These are phyloP conservation scores for Drosophila heteroneura DNA, from an alignment of 2,888 invertebrate genomes.

Conservation along the genomic window DNA sequence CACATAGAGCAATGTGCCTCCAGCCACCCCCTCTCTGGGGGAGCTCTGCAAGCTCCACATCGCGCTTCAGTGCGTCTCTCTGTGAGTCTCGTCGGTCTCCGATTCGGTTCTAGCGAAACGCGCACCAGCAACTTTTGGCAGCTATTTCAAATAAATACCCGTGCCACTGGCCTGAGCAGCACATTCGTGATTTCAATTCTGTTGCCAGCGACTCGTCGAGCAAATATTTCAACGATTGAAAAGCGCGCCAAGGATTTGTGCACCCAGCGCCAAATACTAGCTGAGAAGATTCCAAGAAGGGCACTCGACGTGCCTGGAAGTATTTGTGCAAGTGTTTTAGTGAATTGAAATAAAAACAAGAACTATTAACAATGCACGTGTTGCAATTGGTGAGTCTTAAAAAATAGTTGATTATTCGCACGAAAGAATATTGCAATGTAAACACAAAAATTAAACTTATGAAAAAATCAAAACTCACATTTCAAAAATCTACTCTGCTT, in stretches of 20 bases:
- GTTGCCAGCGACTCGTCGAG: slow-evolving; percentile 40
- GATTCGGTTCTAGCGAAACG: slow-evolving; percentile 53
- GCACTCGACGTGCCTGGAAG: slow-evolving; percentile 39
- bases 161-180: slow-evolving; percentile 36
- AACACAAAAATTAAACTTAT: neutral
- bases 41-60: slow-evolving; percentile 31
- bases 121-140: slow-evolving; percentile 26
- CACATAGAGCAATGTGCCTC: slow-evolving; percentile 5
- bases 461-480: neutral
- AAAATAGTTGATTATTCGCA: neutral
- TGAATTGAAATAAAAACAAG: slow-evolving; percentile 10
- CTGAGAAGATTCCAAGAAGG: slow-evolving; percentile 1
- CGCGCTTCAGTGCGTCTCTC: slow-evolving; percentile 77
- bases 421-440: neutral
- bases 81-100: slow-evolving; percentile 21
- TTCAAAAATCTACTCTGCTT: neutral
- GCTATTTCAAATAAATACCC: slow-evolving; percentile 74
- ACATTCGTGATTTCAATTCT: slow-evolving; percentile 73
- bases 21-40: slow-evolving; percentile 1
- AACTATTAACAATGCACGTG: slow-evolving; percentile 37
- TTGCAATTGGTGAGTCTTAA: slow-evolving; percentile 54
- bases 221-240: slow-evolving; percentile 5
- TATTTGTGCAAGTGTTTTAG: slow-evolving; percentile 37
- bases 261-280: neutral
- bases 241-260: slow-evolving; percentile 44